A percentile compares a stretch with the other conserved stretches of the same genome.
These are phyloP conservation scores for Arizona elegans DNA, from an alignment of 2,113 vertebrate species.

Conservation along the genomic window DNA sequence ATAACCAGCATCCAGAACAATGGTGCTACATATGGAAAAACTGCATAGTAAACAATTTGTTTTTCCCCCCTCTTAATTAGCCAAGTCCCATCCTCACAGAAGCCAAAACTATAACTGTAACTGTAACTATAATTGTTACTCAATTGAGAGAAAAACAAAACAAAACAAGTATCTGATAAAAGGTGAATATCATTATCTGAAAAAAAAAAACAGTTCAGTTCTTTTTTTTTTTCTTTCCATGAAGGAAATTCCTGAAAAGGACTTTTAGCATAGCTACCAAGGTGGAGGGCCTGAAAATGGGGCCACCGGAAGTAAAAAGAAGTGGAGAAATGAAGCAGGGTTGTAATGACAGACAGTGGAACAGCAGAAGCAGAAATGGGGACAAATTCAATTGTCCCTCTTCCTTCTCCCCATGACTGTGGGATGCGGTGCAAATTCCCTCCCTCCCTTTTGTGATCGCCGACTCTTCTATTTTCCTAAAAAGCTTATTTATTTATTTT, in stretches of 20 bases:
- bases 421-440: background rate
- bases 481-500: background rate
- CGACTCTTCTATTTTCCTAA: background rate
- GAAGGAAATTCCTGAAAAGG: background rate
- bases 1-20: background rate
- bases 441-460: background rate
- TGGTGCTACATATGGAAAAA: background rate
- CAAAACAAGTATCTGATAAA: background rate
- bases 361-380: background rate
- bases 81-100: background rate
- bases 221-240: background rate
- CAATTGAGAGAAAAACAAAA: background rate
- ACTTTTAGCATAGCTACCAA: background rate
- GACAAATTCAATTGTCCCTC: background rate
- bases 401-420: background rate
- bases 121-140: background rate
- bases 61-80: background rate
- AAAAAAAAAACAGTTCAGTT: background rate
- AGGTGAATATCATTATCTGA: background rate
- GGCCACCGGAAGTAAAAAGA: background rate
- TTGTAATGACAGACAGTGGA: background rate
- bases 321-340: background rate
- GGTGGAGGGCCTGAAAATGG: background rate
- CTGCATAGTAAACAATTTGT: background rate
- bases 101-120: background rate